Base-by-base conservation (phyloP, 2,888 invertebrate genomes). In the Argyra leucocephala region DNA sequence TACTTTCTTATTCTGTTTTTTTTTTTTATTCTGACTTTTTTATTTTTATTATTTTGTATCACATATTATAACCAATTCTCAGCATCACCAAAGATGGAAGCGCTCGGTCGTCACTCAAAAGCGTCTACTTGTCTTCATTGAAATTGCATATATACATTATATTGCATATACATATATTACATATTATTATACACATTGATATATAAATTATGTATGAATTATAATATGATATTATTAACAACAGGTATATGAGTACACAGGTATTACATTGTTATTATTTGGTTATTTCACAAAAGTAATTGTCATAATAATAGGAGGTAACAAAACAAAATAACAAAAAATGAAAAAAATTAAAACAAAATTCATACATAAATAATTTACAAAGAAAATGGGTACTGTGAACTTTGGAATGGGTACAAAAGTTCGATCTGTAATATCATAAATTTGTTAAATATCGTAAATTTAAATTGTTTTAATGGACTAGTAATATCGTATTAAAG, bases 11-110 rank as follows among this genome's bases (percentile, higher is more conserved):
- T 37, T 48, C 6, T 37, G 15, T 15, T 12, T 48, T 48, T 48
- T 48, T 37, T 48, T 18, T n/a, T 1, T 31, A 31, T 31, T 12
- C 7, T 31, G 7, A 31, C 10, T 6, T 31, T 7, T 10, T 31
- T 48, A 18, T 37, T 48, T 48, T 5, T 48, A 5, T n/a, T 18
- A 18, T 48, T 48, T 1, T 5, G 5, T n/a, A 12, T n/a, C 15
- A 10, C 31, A 31, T n/a, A 18, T 48, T 18, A 48, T 15, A n/a
- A 48, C 15, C 48, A 48, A 48, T 48, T 48, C n/a, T 15, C 48
- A 48, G 48, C 48, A 48, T 48, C n/a, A 48, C 48, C 48, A 48
- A 48, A 48, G 12, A 48, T 48, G 48, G 48, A 48, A 48, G 48
- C 48, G 48, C 48, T 48, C 18, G 48, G 15, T 48, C 48, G 15